Conservation (phyloP, 2,113 vertebrate genomes). For the Tachysurus fulvidraco region DNA sequence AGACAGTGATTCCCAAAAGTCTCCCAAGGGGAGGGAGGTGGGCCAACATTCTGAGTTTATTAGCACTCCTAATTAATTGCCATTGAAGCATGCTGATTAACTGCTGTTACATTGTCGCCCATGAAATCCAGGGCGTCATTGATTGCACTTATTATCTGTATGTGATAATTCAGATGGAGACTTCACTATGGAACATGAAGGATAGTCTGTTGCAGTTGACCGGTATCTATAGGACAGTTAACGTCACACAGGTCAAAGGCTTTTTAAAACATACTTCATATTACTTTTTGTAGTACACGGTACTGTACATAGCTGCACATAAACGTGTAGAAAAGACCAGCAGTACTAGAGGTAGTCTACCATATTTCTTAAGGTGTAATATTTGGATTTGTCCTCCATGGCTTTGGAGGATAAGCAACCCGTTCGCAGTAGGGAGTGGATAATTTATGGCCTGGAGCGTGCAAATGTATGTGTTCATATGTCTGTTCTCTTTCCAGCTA, state of each 20-base stretch:
- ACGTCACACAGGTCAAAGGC: conserved; percentile 1
- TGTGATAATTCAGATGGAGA: conserved; percentile 62
- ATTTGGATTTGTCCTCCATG: conserved; percentile 35
- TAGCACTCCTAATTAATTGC: conserved; percentile 72
- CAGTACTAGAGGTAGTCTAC: not conserved
- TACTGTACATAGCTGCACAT: not conserved
- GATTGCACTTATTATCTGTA: conserved; percentile 60
- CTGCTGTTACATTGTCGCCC: conserved; percentile 63
- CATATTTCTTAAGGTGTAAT: conserved; percentile 27
- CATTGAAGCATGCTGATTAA: conserved; percentile 69
- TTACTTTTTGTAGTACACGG: not conserved
- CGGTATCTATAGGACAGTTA: not conserved
- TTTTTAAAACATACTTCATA: too few relatives aligned
- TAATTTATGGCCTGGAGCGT: conserved; percentile 44
- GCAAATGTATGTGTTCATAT: conserved; percentile 57
- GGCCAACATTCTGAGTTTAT: conserved; percentile 65
- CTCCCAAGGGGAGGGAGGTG: conserved; percentile 25
- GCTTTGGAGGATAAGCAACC: conserved; percentile 18
- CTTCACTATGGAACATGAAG: conserved; percentile 55
- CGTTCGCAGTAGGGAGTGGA: conserved; percentile 12
- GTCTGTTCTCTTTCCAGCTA: conserved; percentile 70
- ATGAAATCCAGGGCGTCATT: conserved; percentile 63
- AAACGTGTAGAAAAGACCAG: not conserved
- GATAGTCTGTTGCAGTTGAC: not conserved
- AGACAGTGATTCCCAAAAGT: conserved; percentile 63